A percentile compares a stretch with the other conserved stretches of the same genome.
Conservation (phyloP, 1,140 invertebrate species). For the Zaprionus africanus region DNA sequence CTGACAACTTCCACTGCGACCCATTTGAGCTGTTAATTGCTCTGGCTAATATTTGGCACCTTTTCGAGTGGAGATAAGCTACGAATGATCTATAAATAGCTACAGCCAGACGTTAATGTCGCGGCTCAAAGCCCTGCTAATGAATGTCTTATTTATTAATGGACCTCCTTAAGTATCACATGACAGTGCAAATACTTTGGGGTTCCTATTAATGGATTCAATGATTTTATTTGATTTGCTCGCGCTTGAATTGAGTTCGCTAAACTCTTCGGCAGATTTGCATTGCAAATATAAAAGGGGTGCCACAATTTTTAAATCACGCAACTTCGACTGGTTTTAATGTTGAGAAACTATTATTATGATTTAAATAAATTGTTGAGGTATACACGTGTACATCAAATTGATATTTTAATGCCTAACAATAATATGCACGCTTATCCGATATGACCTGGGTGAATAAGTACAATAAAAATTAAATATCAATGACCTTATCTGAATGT, state of each 20-base stretch:
- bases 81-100: slow-evolving; percentile 27
- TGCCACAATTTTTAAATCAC: not conserved
- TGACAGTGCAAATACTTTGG: slow-evolving; percentile 2
- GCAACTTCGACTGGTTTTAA: not conserved
- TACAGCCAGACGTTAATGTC: not conserved
- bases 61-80: slow-evolving; percentile 2
- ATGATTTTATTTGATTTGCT: slow-evolving; percentile 14
- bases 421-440: too few species aligned
- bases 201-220: not conserved
- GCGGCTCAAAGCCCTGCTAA: not conserved
- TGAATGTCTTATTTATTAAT: slow-evolving; percentile 8
- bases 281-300: slow-evolving; percentile 3
- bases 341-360: not conserved
- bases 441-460: not conserved
- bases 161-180: not conserved
- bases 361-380: not conserved
- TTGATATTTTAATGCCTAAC: not conserved
- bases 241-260: slow-evolving; percentile 21
- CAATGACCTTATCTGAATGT: too few species aligned
- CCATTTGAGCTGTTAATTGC: slow-evolving; percentile 58
- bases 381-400: not conserved
- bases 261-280: slow-evolving; percentile 44
- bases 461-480: too few species aligned
- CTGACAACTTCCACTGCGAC: slow-evolving; percentile 7
- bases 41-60: slow-evolving; percentile 25